Percentiles rank a stretch among this genome's conserved stretches.
These are phyloP conservation scores for Silurus meridionalis DNA, from an alignment of 2,113 vertebrate species.

Conservation along the genomic window DNA sequence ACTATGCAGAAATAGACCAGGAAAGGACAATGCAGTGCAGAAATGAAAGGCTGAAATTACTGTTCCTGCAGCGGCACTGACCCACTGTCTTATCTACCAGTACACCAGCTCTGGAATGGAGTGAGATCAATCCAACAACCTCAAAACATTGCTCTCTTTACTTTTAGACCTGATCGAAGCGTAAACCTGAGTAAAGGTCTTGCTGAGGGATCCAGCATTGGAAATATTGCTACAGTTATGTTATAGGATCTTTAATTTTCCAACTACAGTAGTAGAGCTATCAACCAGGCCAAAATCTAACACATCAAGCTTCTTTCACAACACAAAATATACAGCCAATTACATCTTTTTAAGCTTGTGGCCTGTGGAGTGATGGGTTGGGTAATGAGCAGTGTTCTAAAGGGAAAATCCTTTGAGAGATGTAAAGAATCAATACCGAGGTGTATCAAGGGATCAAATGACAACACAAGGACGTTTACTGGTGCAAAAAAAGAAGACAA, in stretches of 20 bases:
- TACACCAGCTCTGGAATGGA: conserved; percentile 22
- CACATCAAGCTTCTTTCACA: not conserved
- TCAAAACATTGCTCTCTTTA: not conserved
- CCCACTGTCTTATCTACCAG: conserved; percentile 28
- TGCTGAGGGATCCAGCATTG: not conserved
- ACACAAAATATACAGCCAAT: not conserved
- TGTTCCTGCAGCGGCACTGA: conserved; percentile 41
- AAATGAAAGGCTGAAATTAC: conserved; percentile 47
- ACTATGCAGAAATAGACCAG: conserved; percentile 43
- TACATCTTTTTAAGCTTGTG: not conserved
- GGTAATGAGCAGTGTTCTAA: not conserved
- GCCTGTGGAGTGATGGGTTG: not conserved
- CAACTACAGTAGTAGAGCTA: not conserved
- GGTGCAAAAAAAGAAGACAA: not conserved
- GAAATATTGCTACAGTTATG: not conserved
- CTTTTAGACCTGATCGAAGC: not conserved
- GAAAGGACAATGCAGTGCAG: conserved; percentile 21
- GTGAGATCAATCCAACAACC: not conserved
- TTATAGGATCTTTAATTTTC: not conserved
- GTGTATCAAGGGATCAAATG: conserved; percentile 2
- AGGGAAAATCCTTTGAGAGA: not conserved
- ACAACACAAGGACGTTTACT: not conserved
- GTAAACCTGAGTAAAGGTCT: not conserved
- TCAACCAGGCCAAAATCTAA: not conserved
- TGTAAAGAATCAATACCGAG: not conserved